Conservation (phyloP, 2,888 invertebrate genomes). For the Protophormia terraenovae region DNA sequence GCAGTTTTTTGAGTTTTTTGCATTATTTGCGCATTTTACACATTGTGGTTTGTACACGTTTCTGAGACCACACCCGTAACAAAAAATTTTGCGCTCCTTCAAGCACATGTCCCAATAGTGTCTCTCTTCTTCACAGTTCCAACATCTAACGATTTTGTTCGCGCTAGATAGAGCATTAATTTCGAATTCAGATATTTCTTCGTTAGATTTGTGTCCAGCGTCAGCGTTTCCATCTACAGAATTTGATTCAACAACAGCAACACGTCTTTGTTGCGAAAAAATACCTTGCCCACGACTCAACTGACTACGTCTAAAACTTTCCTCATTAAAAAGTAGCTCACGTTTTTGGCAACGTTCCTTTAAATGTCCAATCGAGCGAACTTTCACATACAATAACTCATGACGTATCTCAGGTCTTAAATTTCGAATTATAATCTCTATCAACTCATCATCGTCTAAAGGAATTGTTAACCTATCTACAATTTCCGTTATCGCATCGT, state of each 20-base stretch:
- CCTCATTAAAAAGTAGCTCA: not conserved
- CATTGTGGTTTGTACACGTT: slow-evolving; percentile 32
- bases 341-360: not conserved
- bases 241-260: too few relatives aligned
- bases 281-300: not conserved
- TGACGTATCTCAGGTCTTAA: slow-evolving; percentile 13
- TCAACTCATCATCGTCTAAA: slow-evolving; percentile 11
- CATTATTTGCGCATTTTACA: not conserved
- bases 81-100: slow-evolving; percentile 11
- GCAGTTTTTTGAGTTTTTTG: not conserved
- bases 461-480: not conserved
- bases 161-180: not conserved
- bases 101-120: slow-evolving; percentile 16
- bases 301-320: not conserved
- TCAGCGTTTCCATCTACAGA: not conserved
- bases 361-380: slow-evolving; percentile 21
- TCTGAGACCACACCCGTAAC: slow-evolving; percentile 21
- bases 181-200: not conserved
- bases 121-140: slow-evolving; percentile 27
- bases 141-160: slow-evolving; percentile 7
- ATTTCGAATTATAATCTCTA: slow-evolving; percentile 24
- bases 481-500: slow-evolving; percentile 2
- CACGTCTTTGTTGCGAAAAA: not conserved
- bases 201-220: too few relatives aligned
- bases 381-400: slow-evolving; percentile 7